Evolutionary conservation across 1,140 invertebrate species (phyloP), one percentile per base, ranked within the genome.

Genomic region (Phenacoccus solenopsis): DNA sequence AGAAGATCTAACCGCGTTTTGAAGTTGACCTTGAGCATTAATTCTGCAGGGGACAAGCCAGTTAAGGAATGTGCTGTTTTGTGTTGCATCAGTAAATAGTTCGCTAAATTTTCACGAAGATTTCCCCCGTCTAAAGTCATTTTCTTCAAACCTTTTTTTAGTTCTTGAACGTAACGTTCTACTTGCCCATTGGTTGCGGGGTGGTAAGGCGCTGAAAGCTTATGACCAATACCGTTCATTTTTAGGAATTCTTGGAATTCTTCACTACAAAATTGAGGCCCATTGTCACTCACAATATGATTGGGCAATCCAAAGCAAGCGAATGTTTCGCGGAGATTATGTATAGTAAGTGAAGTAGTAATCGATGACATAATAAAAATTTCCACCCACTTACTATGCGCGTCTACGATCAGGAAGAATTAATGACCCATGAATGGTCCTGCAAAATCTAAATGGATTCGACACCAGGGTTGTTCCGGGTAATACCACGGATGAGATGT

Each of bases 301-400:
- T 71, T 27, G 1, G 72, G 72, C 49, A 76, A 28, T 10, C 76
- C 76, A 70, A 75, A 74, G 16, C 69, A 56, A 16, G 72, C 69
- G 72, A 76, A 74, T 32, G 73, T 20, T 13, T 72, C 69, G 61
- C 38, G 35, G 20, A 76, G 68, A 22, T 73, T 73, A 38, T 35
- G 49, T n/a, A 75, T 74, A 1, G 73, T 68, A 1, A 35, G 24
- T 1, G 24, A 12, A 35, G 69, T 70, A 5, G 69, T 70, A 9
- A 72, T 72, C 64, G 68, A 70, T 22, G 30, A 68, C 28, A 75
- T 68, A 28, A 72, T 24, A 9, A 67, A 20, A 22, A 79, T 73
- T 70, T 80, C 77, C 7, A 74, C 73, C 78, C 78, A 81, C 68
- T 80, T 81, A 0, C 76, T 76, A 73, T 75, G 74, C 1, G 78